A percentile compares a stretch with the other conserved stretches of the same genome.
Conservation (phyloP, 64 coral and sea anemone species). For the Astreopora myriophthalma region DNA sequence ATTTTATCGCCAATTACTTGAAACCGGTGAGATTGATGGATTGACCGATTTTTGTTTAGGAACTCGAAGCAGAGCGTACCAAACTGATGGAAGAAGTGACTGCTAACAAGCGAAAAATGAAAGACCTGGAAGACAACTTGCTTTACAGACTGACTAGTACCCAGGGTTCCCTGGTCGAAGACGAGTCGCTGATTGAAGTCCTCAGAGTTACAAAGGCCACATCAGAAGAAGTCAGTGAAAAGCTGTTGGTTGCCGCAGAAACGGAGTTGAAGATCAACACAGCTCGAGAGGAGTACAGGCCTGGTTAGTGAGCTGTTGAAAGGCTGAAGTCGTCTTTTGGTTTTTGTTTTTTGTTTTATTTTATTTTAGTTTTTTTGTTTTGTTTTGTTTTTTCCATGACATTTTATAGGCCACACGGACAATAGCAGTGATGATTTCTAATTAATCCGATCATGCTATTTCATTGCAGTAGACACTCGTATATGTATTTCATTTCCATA, state of each 20-base stretch:
- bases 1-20: neutral
- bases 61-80: slow-evolving; percentile 91
- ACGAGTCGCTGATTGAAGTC: slow-evolving; percentile 95
- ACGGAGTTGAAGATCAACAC: slow-evolving; percentile 98
- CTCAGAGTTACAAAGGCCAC: slow-evolving; percentile 91
- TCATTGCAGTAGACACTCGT: too few relatives aligned
- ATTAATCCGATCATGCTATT: neutral
- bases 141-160: slow-evolving; percentile 97
- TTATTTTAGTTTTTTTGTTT: neutral
- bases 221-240: slow-evolving; percentile 99
- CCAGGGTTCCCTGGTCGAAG: slow-evolving; percentile 96
- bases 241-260: slow-evolving; percentile 92
- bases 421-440: too few relatives aligned
- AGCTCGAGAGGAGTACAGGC: slow-evolving; percentile 94
- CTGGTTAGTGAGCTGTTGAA: slow-evolving; percentile 51
- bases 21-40: neutral
- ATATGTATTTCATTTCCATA: too few relatives aligned
- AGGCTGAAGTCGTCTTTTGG: neutral
- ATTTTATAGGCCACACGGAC: neutral
- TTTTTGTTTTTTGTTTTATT: neutral
- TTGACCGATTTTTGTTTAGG: slow-evolving; percentile 38
- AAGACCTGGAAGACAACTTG: slow-evolving; percentile 97
- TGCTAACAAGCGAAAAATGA: slow-evolving; percentile 97
- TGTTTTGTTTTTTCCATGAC: neutral
- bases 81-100: slow-evolving; percentile 99